Evolutionary conservation across 2,888 invertebrate genomes (phyloP), one percentile per base, ranked within the genome.

Genomic region (Petrolisthes cinctipes): DNA sequence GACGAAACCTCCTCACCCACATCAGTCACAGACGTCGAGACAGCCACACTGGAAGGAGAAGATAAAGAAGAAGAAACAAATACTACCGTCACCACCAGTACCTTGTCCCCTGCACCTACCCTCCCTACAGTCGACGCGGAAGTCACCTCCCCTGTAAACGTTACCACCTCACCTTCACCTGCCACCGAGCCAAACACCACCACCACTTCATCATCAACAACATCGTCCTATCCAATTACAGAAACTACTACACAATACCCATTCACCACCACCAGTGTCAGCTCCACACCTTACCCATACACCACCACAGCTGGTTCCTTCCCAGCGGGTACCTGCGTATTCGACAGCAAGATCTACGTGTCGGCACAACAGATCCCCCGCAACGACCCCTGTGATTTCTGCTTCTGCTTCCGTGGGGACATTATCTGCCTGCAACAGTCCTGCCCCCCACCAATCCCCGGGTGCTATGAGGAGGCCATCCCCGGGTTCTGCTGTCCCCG

Each of bases 321-420:
- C 91, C 97, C 97, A 61, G 97, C 97, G 20, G 97, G 97, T 91
- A 97, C 97, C 82, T 98, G 98, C 92, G 95, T 97, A 92, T 98
- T 97, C 92, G 97, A 97, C 88, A 97, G 97, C 92, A 97, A 97
- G 93, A 95, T 97, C 81, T 98, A 97, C 93, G 97, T 97, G 75
- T 97, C 97, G 2, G 98, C 98, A 1, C 97, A 98, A 93, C 98
- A 98, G 94, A 97, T 98, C 92, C 97, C 97, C 73, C 94, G 98
- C 91, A 97, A 97, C 92, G 97, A 98, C 94, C 97, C 98, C 53
- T 98, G 98, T 93, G 97, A 98, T 92, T 98, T 98, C 94, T 98
- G 98, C 93, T 98, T 98, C 95, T 98, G 98, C 94, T 98, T 98
- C 94, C 95, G 98, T 93, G 97, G 97, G 93, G 97, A 98, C 92